Percentiles rank a stretch among this genome's conserved stretches.
Conservation (phyloP, 2,888 invertebrate species). For the Diploptera punctata region DNA sequence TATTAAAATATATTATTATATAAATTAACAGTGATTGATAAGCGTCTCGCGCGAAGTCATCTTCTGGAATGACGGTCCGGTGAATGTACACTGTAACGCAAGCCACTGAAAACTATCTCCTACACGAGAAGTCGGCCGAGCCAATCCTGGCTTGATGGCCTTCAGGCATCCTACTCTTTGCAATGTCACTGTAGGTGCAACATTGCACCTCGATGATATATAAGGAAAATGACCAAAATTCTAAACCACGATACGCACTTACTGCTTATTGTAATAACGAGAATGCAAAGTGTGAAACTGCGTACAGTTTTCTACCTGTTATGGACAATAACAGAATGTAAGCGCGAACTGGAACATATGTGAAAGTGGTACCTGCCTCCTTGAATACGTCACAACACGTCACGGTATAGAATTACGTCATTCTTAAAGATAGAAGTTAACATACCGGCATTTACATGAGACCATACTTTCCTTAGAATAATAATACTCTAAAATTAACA, state of each 20-base stretch:
- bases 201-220: too few species aligned
- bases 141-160: not conserved
- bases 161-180: slow-evolving; percentile 12
- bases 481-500: too few species aligned
- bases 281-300: not conserved
- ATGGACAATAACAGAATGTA: not conserved
- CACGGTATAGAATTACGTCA: not conserved
- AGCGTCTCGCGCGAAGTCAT: not conserved
- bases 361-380: not conserved
- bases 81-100: not conserved
- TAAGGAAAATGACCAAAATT: too few species aligned
- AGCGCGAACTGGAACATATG: not conserved
- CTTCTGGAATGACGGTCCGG: not conserved
- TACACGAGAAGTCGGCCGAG: not conserved
- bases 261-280: not conserved
- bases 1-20: not conserved
- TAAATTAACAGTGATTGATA: not conserved
- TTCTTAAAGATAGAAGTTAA: too few species aligned
- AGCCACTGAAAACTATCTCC: not conserved
- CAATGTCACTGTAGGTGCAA: not conserved
- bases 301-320: not conserved
- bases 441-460: too few species aligned
- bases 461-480: too few species aligned
- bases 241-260: not conserved
- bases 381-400: slow-evolving; percentile 3